Evolutionary conservation across 2,797 vertebrate species (phyloP).

Genomic region (Enteromius radiatus): DNA sequence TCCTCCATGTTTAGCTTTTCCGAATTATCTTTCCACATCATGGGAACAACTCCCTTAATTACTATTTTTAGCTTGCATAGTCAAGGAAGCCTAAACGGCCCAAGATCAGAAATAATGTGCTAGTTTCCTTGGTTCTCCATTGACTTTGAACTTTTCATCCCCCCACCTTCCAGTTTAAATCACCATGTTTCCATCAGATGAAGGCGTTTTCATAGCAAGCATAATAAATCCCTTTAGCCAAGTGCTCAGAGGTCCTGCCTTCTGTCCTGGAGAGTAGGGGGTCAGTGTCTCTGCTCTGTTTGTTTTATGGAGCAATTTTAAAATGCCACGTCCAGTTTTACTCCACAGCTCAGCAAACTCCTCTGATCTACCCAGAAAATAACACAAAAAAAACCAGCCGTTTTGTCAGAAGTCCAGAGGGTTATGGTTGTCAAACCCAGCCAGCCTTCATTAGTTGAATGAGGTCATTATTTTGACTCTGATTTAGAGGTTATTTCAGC

Average conservation of each 20-base stretch:
- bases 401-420: constrained; percentile 61
- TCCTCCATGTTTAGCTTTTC: constrained; percentile 35
- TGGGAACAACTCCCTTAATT: constrained; percentile 42
- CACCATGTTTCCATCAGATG: constrained; percentile 70
- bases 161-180: constrained; percentile 66
- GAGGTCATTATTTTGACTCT: constrained; percentile 71
- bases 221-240: constrained; percentile 73
- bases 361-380: constrained; percentile 61
- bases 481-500: constrained; percentile 57
- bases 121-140: constrained; percentile 67
- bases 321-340: constrained; percentile 68
- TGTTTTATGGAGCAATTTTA: constrained; percentile 78
- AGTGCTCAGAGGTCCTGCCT: constrained; percentile 72
- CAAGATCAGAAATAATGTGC: constrained; percentile 63
- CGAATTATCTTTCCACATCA: constrained; percentile 44
- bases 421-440: constrained; percentile 55
- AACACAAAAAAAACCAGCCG: not conserved
- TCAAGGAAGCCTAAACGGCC: constrained; percentile 56
- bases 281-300: constrained; percentile 78
- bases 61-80: constrained; percentile 59
- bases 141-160: constrained; percentile 69
- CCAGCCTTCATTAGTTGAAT: constrained; percentile 70
- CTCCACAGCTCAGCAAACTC: constrained; percentile 69
- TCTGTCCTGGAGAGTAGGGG: constrained; percentile 69
- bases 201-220: constrained; percentile 62